Evolutionary conservation across 2,113 vertebrate species (phyloP).

Genomic region (Myotis brandtii): DNA sequence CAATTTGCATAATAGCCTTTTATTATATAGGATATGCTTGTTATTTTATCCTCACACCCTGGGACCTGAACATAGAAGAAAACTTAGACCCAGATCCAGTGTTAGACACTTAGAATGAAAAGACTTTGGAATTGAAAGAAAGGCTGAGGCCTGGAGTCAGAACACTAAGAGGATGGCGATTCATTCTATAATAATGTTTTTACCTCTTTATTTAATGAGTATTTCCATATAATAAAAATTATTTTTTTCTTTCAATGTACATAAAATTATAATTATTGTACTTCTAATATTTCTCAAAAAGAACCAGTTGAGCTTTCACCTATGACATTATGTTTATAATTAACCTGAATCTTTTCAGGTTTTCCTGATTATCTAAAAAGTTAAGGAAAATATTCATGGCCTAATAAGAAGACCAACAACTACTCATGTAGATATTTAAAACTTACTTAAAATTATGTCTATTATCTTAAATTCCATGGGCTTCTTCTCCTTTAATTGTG

Average conservation of each 20-base stretch:
- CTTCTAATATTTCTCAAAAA: background rate
- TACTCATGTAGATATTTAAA: background rate
- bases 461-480: background rate
- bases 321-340: background rate
- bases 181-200: background rate
- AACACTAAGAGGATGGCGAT: no score
- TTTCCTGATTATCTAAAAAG: background rate
- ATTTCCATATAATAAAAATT: background rate
- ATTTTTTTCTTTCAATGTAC: background rate
- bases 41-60: background rate
- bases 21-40: background rate
- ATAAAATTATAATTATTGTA: background rate
- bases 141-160: background rate
- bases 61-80: background rate
- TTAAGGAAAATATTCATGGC: background rate
- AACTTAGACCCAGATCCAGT: accelerated
- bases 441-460: background rate
- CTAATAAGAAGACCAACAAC: background rate
- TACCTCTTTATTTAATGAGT: background rate
- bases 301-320: background rate
- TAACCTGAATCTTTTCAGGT: background rate
- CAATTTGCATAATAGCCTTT: no score
- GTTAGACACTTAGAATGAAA: background rate
- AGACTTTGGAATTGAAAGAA: background rate
- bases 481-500: background rate